Conservation (phyloP, 2,888 invertebrate genomes). For the Drosophila nr. fundita region DNA sequence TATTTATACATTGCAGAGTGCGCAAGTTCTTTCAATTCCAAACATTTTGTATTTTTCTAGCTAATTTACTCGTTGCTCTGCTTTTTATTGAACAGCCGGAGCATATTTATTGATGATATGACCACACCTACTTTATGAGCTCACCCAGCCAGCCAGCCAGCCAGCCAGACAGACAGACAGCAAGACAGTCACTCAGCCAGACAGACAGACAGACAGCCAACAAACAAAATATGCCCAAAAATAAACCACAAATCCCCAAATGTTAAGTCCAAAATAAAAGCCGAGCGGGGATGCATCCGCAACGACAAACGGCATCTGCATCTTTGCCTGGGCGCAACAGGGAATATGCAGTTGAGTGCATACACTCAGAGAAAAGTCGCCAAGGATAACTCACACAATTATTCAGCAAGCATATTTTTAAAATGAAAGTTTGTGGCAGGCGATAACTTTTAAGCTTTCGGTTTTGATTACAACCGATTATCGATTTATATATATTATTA, state of each 20-base stretch:
- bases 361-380: background rate
- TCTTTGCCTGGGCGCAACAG: background rate
- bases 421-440: background rate
- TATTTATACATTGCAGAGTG: conserved; percentile 64
- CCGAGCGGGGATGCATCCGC: conserved; percentile 18
- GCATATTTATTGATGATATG: conserved; percentile 77
- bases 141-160: conserved; percentile 19
- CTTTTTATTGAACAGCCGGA: conserved; percentile 68
- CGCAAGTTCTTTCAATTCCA: conserved; percentile 66
- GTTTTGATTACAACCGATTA: background rate
- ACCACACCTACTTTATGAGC: conserved; percentile 76
- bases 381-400: background rate
- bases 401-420: background rate
- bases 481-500: background rate
- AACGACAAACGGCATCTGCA: conserved; percentile 5
- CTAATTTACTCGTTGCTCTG: conserved; percentile 69
- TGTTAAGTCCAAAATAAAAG: conserved; percentile 65
- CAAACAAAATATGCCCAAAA: conserved; percentile 51
- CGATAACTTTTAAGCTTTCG: background rate
- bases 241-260: conserved; percentile 74
- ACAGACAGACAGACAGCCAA: background rate
- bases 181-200: background rate
- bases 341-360: conserved; percentile 1
- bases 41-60: conserved; percentile 66
- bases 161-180: background rate